A percentile compares a stretch with the other conserved stretches of the same genome.
Evolutionary conservation across 2,113 vertebrate genomes (phyloP).

Genomic region (Burhinus oedicnemus): DNA sequence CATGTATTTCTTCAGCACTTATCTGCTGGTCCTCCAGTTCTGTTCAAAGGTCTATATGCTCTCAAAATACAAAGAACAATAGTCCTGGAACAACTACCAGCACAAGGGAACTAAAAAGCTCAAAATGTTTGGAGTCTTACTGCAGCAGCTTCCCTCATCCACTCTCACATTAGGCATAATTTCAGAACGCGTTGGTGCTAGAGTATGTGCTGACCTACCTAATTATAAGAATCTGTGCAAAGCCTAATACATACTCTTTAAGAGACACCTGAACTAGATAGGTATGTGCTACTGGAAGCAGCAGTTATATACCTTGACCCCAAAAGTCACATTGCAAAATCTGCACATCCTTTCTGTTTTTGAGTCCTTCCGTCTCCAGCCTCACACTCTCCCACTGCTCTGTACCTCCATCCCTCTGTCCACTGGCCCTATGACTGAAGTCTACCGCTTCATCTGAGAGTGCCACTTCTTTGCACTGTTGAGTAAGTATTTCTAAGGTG

Average conservation of each 20-base stretch:
- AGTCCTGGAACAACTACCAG: not conserved
- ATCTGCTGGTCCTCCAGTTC: not conserved
- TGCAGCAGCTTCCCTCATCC: not conserved
- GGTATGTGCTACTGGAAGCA: not conserved
- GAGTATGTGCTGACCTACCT: not conserved
- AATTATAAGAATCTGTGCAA: not conserved
- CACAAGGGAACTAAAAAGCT: not conserved
- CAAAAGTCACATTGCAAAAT: not conserved
- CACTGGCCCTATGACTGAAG: not conserved
- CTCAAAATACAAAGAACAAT: not conserved
- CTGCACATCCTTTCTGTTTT: not conserved
- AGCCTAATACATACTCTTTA: not conserved
- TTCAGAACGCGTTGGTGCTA: not conserved
- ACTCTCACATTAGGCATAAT: not conserved
- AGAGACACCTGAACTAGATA: not conserved
- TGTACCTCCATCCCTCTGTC: not conserved
- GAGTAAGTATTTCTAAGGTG: not conserved
- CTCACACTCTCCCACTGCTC: not conserved
- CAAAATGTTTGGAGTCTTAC: not conserved
- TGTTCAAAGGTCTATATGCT: not conserved
- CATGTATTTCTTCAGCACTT: conserved; percentile 8
- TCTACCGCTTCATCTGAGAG: not conserved
- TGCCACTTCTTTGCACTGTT: not conserved
- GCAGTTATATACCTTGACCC: not conserved
- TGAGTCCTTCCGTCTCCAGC: not conserved